Evolutionary conservation across 2,797 vertebrate species (phyloP).

Genomic region (Pangasius krempfi): DNA sequence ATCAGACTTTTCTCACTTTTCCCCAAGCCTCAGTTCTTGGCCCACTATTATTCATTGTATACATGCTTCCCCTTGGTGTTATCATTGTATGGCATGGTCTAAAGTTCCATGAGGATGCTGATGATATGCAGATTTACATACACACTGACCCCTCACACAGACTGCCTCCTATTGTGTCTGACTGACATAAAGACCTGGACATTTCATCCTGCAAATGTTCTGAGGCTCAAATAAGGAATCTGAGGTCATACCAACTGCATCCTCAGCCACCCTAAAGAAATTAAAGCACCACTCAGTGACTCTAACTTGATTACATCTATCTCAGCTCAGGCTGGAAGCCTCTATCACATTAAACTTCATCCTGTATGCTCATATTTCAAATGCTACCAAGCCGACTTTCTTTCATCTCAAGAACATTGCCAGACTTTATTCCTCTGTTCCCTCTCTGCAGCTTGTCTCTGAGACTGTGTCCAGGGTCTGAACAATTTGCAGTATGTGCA

Average conservation of each 20-base stretch:
- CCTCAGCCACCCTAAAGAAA: not conserved
- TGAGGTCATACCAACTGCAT: not conserved
- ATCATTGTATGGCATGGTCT: not conserved
- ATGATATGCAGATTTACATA: not conserved
- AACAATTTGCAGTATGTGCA: not conserved
- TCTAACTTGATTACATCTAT: not conserved
- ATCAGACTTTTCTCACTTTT: not conserved
- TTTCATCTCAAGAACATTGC: constrained; percentile 16
- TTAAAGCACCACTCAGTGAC: not conserved
- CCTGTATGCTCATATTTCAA: not conserved
- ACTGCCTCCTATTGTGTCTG: not conserved
- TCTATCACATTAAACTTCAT: not conserved
- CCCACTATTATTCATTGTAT: not conserved
- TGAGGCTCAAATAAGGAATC: not conserved
- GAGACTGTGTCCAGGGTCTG: not conserved
- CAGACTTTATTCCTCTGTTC: not conserved
- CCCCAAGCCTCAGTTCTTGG: not conserved
- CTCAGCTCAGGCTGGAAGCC: not conserved
- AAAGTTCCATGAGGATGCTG: not conserved
- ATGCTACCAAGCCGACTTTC: not conserved
- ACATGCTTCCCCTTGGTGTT: not conserved
- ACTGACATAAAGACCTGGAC: not conserved
- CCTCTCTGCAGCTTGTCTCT: not conserved
- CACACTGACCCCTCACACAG: not conserved
- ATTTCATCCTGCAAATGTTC: not conserved